Conservation (phyloP, 1,140 invertebrate genomes). For the Nasonia longicornis region DNA sequence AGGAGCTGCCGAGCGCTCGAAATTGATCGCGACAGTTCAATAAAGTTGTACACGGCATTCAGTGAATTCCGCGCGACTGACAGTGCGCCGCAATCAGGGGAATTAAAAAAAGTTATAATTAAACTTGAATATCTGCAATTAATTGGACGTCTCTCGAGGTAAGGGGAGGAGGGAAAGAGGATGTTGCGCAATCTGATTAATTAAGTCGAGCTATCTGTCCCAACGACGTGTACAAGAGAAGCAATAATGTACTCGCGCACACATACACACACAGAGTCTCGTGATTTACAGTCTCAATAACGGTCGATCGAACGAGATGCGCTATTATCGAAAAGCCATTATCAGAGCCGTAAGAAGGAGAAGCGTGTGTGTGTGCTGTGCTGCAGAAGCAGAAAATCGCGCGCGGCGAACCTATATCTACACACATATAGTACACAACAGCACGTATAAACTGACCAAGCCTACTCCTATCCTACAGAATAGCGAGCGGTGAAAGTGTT, state of each 20-base stretch:
- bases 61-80: not conserved
- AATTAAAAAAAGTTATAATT: constrained; percentile 35
- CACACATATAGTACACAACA: not conserved
- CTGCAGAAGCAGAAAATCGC: not conserved
- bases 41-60: constrained; percentile 19
- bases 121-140: constrained; percentile 35
- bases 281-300: not conserved
- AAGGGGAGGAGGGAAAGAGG: not conserved
- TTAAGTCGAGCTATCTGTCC: constrained; percentile 2
- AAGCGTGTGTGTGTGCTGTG: not conserved
- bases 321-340: constrained; percentile 25
- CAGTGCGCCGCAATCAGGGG: not conserved
- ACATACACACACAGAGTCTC: too few species aligned
- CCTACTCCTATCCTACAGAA: constrained; percentile 47
- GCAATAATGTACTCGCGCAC: too few species aligned
- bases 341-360: not conserved
- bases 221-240: not conserved
- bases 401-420: not conserved
- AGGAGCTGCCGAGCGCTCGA: constrained; percentile 3
- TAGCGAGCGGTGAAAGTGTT: constrained; percentile 65
- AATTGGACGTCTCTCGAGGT: constrained; percentile 2
- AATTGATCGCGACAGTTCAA: constrained; percentile 38
- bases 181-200: constrained; percentile 35
- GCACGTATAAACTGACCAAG: constrained; percentile 49
- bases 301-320: constrained; percentile 14